These are phyloP conservation scores for Cephalopholis sonnerati DNA, from an alignment of 2,113 vertebrate species.

Conservation along the genomic window DNA sequence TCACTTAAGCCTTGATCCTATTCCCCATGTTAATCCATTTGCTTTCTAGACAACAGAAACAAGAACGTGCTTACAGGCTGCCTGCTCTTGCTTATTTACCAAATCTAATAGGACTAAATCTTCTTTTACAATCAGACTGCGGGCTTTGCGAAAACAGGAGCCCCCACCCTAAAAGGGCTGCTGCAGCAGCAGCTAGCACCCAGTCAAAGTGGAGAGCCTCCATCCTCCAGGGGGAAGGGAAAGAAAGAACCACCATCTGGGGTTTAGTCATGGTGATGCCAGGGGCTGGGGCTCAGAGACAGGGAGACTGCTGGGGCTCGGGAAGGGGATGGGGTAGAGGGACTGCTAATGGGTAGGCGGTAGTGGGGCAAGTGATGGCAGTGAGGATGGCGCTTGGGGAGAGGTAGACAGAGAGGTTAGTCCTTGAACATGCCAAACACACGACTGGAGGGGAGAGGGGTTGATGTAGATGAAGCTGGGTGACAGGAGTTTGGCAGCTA, in stretches of 20 bases:
- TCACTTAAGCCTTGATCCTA: constrained; percentile 59
- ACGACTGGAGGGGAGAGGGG: neutral
- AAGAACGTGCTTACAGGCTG: constrained; percentile 68
- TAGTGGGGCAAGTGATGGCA: constrained; percentile 12
- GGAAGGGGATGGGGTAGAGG: constrained; percentile 45
- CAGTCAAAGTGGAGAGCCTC: constrained; percentile 76
- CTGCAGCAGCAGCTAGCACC: constrained; percentile 66
- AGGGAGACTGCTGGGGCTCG: constrained; percentile 53
- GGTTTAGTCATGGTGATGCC: constrained; percentile 88
- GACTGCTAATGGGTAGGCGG: constrained; percentile 2
- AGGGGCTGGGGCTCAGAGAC: constrained; percentile 72
- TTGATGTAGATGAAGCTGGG: neutral
- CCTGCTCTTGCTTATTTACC: constrained; percentile 67
- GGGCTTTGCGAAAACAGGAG: constrained; percentile 56
- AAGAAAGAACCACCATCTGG: constrained; percentile 86
- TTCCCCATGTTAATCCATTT: constrained; percentile 66
- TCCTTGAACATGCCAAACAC: neutral
- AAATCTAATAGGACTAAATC: constrained; percentile 81
- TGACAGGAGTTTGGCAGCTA: neutral
- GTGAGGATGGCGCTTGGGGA: constrained; percentile 3
- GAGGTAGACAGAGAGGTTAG: neutral
- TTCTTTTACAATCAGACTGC: constrained; percentile 76
- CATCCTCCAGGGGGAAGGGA: constrained; percentile 80
- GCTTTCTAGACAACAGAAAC: constrained; percentile 75
- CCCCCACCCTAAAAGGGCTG: constrained; percentile 50